Evolutionary conservation across 1,140 invertebrate species (phyloP), one percentile per base, ranked within the genome.

Genomic region (Calephelis virginiensis): DNA sequence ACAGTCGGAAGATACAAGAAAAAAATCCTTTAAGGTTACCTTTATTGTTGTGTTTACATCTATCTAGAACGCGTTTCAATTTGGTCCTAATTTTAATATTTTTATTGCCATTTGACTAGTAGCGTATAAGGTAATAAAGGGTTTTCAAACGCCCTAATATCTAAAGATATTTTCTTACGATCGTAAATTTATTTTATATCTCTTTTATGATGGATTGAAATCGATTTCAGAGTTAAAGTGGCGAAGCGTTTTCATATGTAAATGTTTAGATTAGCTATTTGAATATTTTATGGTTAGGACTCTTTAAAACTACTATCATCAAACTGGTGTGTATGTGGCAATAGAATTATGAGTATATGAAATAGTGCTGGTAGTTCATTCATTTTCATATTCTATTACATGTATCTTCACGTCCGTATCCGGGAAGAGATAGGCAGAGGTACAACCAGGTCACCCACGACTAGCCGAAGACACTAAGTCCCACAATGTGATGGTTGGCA

Each of bases 161-260:
- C 70, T 61, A 50, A 73, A 76, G 73, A 74, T 77, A 83, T 28
- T 85, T 81, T 80, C 79, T 72, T 72, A 65, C 60, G 74, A 80
- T 85, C 82, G 74, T 90, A 89, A 90, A 89, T 90, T 87, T 86
- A 89, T 84, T 89, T 86, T 89, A 74, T 89, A 86, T 72, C 79
- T 70, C 70, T 76, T 87, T 85, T 84, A 85, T 80, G 77, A 72
- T 70, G 70, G 66, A 76, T 78, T 64, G 67, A 72, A 86, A 89
- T 86, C 77, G 85, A 86, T 82, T 81, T 81, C 76, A 78, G 72
- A 81, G 84, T 77, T 84, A 83, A 83, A 83, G 78, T 81, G 76
- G 66, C 75, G 64, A 70, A 67, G 77, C 68, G 77, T 83, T 81
- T 88, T 88, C 80, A 85, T 86, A 87, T 90, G 81, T 77, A 80